Evolutionary conservation across 2,113 vertebrate genomes (phyloP).

Genomic region (Oncorhynchus clarkii): DNA sequence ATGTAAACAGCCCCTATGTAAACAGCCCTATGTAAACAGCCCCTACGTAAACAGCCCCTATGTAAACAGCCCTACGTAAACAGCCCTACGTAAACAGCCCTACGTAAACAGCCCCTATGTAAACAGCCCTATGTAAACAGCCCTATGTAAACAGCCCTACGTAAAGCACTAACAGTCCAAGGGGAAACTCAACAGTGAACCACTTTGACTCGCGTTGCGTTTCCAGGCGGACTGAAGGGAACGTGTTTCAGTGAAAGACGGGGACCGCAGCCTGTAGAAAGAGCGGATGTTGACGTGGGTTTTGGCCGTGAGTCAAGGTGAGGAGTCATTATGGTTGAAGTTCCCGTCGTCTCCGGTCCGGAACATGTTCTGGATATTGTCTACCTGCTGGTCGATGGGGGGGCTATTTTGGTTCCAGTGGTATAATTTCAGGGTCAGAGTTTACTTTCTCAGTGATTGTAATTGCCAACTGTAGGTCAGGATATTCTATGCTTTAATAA

Average conservation of each 20-base stretch:
- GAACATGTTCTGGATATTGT: no score
- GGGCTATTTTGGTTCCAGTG: background rate
- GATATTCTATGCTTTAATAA: background rate
- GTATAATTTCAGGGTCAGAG: background rate
- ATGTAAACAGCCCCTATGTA: no score
- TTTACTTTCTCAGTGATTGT: background rate
- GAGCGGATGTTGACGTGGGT: background rate
- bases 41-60: no score
- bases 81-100: no score
- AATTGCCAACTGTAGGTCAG: background rate
- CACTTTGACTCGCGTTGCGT: background rate
- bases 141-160: background rate
- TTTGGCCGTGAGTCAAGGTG: background rate
- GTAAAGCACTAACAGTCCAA: background rate
- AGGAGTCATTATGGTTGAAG: background rate
- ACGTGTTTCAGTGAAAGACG: background rate
- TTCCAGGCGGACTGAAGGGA: background rate
- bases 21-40: no score
- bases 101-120: no score
- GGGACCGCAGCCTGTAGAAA: background rate
- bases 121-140: no score
- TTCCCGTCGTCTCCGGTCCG: background rate
- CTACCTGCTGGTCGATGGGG: no score
- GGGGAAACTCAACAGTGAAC: background rate
- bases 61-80: no score